Conservation (phyloP, 2,888 invertebrate genomes). For the Agrochola lota region DNA sequence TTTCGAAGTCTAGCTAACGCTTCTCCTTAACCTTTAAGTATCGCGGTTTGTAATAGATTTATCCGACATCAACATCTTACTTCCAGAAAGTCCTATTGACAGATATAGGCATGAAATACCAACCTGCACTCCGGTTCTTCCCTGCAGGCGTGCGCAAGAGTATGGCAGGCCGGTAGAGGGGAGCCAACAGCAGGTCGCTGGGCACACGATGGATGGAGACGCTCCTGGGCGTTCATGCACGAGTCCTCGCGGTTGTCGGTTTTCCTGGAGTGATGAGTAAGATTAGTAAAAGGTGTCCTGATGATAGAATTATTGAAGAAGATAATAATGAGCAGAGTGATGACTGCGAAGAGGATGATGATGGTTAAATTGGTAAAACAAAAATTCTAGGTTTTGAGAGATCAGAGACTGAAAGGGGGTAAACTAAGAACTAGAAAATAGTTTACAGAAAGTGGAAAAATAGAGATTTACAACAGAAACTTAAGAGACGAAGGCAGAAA, state of each 20-base stretch:
- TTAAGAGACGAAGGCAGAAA: too few relatives aligned
- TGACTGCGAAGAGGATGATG: neutral
- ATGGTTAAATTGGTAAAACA: too few relatives aligned
- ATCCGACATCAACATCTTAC: neutral
- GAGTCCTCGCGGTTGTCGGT: slow-evolving; percentile 96
- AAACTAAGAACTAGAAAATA: too few relatives aligned
- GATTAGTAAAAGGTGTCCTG: neutral
- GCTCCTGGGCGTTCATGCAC: slow-evolving; percentile 97
- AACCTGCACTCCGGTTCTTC: slow-evolving; percentile 96
- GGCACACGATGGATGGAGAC: slow-evolving; percentile 96
- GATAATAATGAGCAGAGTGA: neutral
- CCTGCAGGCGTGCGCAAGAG: slow-evolving; percentile 95
- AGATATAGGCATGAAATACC: neutral
- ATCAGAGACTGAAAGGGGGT: too few relatives aligned
- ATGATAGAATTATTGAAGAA: neutral
- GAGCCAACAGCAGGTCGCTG: slow-evolving; percentile 93
- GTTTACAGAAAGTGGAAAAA: too few relatives aligned
- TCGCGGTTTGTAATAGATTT: neutral
- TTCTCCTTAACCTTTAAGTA: too few relatives aligned
- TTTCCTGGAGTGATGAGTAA: slow-evolving; percentile 91
- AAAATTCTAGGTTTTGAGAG: too few relatives aligned
- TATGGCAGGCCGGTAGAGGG: slow-evolving; percentile 96
- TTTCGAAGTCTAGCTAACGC: neutral
- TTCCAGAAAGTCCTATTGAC: neutral
- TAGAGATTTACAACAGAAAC: too few relatives aligned